A percentile compares a stretch with the other conserved stretches of the same genome.
These are phyloP conservation scores for Bugula neritina DNA, from an alignment of 2,888 invertebrate species.

Conservation along the genomic window DNA sequence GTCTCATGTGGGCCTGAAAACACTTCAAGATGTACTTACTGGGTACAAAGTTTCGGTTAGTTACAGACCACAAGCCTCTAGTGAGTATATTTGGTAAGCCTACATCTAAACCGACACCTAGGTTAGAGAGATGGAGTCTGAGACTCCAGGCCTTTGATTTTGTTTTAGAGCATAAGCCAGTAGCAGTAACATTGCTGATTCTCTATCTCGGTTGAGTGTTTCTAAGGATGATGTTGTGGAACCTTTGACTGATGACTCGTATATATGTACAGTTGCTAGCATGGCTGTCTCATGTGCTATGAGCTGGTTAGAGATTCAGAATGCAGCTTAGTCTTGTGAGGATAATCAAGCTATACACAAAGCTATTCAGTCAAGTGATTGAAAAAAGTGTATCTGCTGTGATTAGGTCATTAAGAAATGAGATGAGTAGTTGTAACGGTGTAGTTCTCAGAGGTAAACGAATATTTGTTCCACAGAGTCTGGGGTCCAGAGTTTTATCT, in stretches of 20 bases:
- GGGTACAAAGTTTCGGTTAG: too few relatives aligned
- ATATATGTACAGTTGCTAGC: too few relatives aligned
- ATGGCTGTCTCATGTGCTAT: not conserved
- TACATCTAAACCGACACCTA: too few relatives aligned
- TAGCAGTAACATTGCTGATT: too few relatives aligned
- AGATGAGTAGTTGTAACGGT: slow-evolving; percentile 27
- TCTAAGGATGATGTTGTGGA: not conserved
- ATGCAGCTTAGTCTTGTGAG: not conserved
- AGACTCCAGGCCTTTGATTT: not conserved
- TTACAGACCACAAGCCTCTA: too few relatives aligned
- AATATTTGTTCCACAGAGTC: not conserved
- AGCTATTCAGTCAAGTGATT: not conserved
- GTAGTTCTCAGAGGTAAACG: not conserved
- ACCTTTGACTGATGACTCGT: not conserved
- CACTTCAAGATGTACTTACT: too few relatives aligned
- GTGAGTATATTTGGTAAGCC: too few relatives aligned
- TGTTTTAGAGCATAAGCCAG: not conserved
- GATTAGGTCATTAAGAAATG: slow-evolving; percentile 23
- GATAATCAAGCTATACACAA: not conserved
- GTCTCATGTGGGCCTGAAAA: too few relatives aligned
- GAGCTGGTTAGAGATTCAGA: not conserved
- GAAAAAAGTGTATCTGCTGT: not conserved
- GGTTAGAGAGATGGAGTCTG: not conserved
- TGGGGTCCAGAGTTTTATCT: not conserved
- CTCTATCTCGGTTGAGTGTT: too few relatives aligned